Conservation (phyloP, 2,797 vertebrate species). For the Crocodylus rhombifer region DNA sequence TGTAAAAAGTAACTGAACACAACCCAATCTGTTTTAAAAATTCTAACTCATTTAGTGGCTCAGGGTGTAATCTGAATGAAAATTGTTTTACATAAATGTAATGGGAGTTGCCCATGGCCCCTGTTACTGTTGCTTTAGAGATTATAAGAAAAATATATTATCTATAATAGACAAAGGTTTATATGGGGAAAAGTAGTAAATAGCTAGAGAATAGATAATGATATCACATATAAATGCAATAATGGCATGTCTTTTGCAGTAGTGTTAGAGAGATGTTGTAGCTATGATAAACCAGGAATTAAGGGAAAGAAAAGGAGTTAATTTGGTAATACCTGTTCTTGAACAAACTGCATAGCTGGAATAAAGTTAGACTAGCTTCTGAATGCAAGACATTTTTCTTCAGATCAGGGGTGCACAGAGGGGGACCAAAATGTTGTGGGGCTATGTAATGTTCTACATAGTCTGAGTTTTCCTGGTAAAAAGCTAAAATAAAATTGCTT, state of each 20-base stretch:
- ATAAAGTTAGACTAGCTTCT: no score
- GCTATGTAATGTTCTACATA: no score
- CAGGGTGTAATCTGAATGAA: background rate
- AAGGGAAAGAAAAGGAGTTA: no score
- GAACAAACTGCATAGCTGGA: no score
- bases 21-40: background rate
- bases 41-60: background rate
- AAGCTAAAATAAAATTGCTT: no score
- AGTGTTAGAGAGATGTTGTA: no score
- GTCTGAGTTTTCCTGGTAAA: no score
- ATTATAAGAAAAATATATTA: background rate
- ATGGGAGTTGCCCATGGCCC: background rate
- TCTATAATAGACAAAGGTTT: background rate
- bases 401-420: no score
- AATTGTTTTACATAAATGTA: background rate
- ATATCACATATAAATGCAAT: background rate
- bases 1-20: background rate
- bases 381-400: no score
- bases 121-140: accelerated
- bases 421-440: no score
- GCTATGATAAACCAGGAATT: no score
- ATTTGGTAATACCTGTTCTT: no score
- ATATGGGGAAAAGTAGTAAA: background rate
- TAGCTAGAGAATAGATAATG: background rate
- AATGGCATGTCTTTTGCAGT: background rate